Evolutionary conservation across 30 jellyfish, hydroid and myxozoan genomes (phyloP), one percentile per base, ranked within the genome.

Genomic region (Mastigias papua): DNA sequence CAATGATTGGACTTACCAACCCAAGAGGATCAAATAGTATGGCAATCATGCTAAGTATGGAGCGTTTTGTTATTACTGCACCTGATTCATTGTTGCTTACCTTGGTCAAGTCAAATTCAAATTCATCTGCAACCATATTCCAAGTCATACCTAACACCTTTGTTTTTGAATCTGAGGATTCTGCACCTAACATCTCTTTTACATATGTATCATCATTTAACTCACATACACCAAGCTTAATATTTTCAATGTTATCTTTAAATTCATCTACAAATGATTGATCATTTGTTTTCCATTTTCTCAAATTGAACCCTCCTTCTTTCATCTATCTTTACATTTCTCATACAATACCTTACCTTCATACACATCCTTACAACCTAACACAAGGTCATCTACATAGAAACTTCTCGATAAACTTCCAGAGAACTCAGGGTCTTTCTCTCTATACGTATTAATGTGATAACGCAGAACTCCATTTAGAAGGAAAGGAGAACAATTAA

Each of bases 251-350:
- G 13, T 42, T 15, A 23, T n/a, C 60, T 65, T 81, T 75, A 31
- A 69, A 26, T 34, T 42, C 84, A 16, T 66, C 46, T 1, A 62
- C 86, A 25, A 81, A 31, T 83, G 0, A 62, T 8, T 25, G 34
- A 68, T 68, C 86, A 68, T 81, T 64, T 13, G 92, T 81, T 76
- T 81, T 81, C 86, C 92, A 81, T 49, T 81, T 81, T 30, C 92
- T 65, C 34, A 81, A 33, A 66, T 86, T 64, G 49, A 81, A 67
- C 33, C 84, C 92, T 69, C 91, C 82, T 29, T 16, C 86, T 25
- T 62, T 86, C 73, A n/a, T 75, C 29, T 54, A 69, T 69, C 54
- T 84, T 57, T 80, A 28, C 11, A 15, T 54, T 69, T 70, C 81
- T 54, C 81, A 73, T 64, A 81, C 21, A 66, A 84, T 17, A 15